Base-by-base conservation (phyloP, 2,888 invertebrate species). In the Molorchus minor region DNA sequence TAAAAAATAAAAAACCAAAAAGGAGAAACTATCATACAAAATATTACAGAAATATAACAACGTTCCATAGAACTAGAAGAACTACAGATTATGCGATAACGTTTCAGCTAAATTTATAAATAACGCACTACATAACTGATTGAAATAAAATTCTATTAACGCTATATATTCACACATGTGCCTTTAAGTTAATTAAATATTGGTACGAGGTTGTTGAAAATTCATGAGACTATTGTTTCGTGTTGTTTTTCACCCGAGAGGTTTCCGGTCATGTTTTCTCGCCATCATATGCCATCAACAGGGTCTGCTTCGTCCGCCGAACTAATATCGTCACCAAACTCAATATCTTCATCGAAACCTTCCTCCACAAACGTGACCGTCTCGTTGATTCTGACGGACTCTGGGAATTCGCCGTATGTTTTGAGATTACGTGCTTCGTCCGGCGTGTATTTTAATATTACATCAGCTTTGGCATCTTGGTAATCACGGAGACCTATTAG, bases 391-490 rank as follows among this genome's bases (percentile, higher is more conserved):
- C 96, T 94, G 71, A 95, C 95, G 75, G 94, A 94, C 86, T 99
- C 98, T 59, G 99, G 99, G 83, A 99, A 93, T 85, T 98, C 97
- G 76, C 98, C 98, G 76, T 98, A 98, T 33, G 97, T 95, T 84
- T 99, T 99, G 79, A 99, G 86, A 85, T 98, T 98, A 80, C 99
- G 89, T 44, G 98, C 98, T 84, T 99, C 99, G 80, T 99, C 99
- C 20, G 98, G 94, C 66, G 98, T 98, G 81, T 99, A 99, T 83
- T 99, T 99, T 71, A 98, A 86, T 77, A 99, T 99, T 67, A 99
- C 98, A 83, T 99, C 99, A 59, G 98, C 98, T 83, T 98, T 96
- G 7, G 95, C 93, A 79, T 96, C 94, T 84, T 96, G 98, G 82
- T 97, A 98, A 83, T 98, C 98, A 80, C 99, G 87, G 75, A 99